Evolutionary conservation across 2,797 vertebrate genomes (phyloP), one percentile per base, ranked within the genome.

Genomic region (Hippocampus kuda): DNA sequence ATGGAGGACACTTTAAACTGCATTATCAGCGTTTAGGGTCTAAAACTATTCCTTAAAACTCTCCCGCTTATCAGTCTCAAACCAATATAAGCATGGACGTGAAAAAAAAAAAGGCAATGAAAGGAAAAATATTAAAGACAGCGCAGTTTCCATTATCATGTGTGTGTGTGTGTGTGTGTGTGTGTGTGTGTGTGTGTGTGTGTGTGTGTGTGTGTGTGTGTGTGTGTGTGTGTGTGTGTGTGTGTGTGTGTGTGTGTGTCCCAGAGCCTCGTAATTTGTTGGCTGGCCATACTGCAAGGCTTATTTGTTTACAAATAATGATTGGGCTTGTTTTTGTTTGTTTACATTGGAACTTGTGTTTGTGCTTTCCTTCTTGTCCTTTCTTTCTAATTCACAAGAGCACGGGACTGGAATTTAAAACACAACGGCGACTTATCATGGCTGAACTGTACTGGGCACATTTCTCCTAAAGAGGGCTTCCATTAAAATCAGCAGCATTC

Each of bases 141-240:
- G 10, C 3, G n/a, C 66, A 53, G 66, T 74, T 72, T 69, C 71
- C 69, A 74, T 74, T 69, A 64, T 38, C 68, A 60, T 46, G 63
- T 30, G 13, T 6, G 44, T 12, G 34, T 42, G 62, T 62, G 62
- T 46, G 70, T 65, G 66, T 80, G 70, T 79, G 77, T 80, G 75
- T 73, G 13, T 6, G 44, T 12, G 34, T 42, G 62, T 62, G 62
- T 46, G 70, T 65, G 66, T 79, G 70, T 79, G 77, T 80, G 75
- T 75, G 12, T 56, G n/a, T 9, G 24, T 24, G 54, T 56, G 10
- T 38, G 7, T 8, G 7, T 38, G 34, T 8, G 34, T 1, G 34
- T 38, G 34, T 38, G 34, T 1, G 34, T 38, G 6, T 38, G 6
- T 8, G 3, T 67, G 41, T 71, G 59, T 8, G 34, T 38, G 34